Base-by-base conservation (phyloP, 1,140 invertebrate genomes). In the Drosophila nannoptera region DNA sequence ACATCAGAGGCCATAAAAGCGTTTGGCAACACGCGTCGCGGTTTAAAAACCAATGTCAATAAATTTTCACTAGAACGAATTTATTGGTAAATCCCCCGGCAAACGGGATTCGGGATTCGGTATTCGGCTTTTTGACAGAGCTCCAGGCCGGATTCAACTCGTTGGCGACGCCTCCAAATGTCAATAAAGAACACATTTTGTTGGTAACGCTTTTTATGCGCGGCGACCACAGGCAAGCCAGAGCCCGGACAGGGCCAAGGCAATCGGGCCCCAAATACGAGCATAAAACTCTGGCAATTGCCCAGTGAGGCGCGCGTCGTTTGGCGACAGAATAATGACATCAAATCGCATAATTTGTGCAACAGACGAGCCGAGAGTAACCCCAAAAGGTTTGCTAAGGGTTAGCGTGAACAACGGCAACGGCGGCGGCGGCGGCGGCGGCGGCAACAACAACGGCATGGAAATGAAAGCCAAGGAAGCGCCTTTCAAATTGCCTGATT, bases 1-100 rank as follows among this genome's bases (percentile, higher is more conserved):
- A 61, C 64, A 71, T 67, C 69, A 54, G 49, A 48, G 60, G 65
- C 69, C 60, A 84, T 84, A 80, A 76, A 84, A 84, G 54, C 43
- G 43, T 46, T 69, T 65, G 74, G 48, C 73, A 77, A 48, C 81
- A 86, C 77, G 81, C 81, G 67, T 73, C 81, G 81, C 77, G 81
- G 73, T 84, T 84, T 84, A 84, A 84, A 84, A 84, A 74, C 67
- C 82, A 86, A 84, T 84, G 81, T 42, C 74, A 77, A 81, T 84
- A 84, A 84, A 84, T 84, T 84, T 84, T 84, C 81, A 84, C 81
- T 84, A 84, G 82, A 84, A 81, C 67, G 82, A 81, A 84, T 86
- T 84, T 86, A 84, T 84, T 87, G 81, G 77, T 59, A 84, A 83
- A 78, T 78, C 78, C 71, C 52, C 63, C 31, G 42, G n/a, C 38